Evolutionary conservation across 2,797 vertebrate genomes (phyloP), one percentile per base, ranked within the genome.

Genomic region (Arctocebus calabarensis): DNA sequence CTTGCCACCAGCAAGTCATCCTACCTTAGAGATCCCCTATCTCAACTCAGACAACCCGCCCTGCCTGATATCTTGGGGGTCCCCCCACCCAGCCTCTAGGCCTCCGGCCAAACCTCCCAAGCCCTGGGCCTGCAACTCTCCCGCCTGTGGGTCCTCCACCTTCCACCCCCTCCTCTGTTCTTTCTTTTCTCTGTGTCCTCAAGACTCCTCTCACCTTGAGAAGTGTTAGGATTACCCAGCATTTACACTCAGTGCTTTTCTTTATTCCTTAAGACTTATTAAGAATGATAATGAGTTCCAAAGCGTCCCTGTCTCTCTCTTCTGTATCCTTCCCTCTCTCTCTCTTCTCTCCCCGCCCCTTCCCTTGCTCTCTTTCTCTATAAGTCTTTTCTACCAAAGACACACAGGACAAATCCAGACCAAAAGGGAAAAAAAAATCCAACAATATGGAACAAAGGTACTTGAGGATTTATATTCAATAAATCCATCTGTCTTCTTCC

Each of bases 241-340:
- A 99, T 99, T 99, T 99, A 99, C 99, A 99, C 99, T 99, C 99
- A 99, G 99, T 98, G 99, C 99, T 99, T 99, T 99, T 98, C 98
- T 99, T 99, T 99, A 99, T 99, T 99, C 99, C 99, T 99, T 99
- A 99, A 99, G 99, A 99, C 99, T 99, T 99, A 99, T 99, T 99
- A 99, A 99, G 99, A 99, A 99, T 99, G 99, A 99, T 99, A 99
- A 99, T 99, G 99, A 99, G 99, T 99, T 99, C 99, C 98, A 98
- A 99, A 99, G 99, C 98, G 99, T 98, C 98, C 98, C 98, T 98
- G 98, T 98, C 98, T 98, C 98, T 98, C 98, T 98, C 97, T 97
- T 98, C 98, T 97, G 97, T 93, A 96, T 93, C 98, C 98, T 90
- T 98, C 95, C 29, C 96, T 3, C 98, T 64, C 98, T 97, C 98